Conservation (phyloP, 2,797 vertebrate species). For the Clarias platycephalus region DNA sequence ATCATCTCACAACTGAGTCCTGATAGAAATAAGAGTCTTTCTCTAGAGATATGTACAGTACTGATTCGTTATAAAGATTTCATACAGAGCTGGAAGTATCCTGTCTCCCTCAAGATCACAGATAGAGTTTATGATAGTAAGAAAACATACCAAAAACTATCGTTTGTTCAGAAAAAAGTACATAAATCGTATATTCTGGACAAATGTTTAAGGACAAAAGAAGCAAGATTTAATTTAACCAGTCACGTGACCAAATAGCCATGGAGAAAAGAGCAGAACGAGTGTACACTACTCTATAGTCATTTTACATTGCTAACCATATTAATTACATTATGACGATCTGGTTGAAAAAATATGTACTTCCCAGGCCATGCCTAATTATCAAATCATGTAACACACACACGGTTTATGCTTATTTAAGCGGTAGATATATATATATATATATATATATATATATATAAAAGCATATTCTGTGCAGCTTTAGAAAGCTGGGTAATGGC, state of each 20-base stretch:
- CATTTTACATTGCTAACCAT: constrained; percentile 14
- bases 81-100: not conserved
- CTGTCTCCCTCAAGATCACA: not conserved
- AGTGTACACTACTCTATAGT: constrained; percentile 8
- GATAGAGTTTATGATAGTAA: not conserved
- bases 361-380: constrained; percentile 77
- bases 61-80: constrained; percentile 2
- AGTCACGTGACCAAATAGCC: constrained; percentile 2
- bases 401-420: constrained; percentile 84
- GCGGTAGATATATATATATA: constrained; percentile 73
- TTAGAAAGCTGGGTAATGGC: constrained; percentile 84
- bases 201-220: constrained; percentile 4
- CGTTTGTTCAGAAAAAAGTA: not conserved
- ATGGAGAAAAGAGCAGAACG: constrained; percentile 69
- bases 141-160: not conserved
- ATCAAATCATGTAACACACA: constrained; percentile 81
- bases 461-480: constrained; percentile 81
- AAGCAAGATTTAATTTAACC: not conserved
- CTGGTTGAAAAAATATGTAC: constrained; percentile 76
- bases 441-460: constrained; percentile 53
- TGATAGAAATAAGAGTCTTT: not conserved
- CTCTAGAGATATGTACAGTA: not conserved
- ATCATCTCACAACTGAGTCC: constrained; percentile 25
- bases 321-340: constrained; percentile 56
- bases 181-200: not conserved